phyloP scores from a whole-genome alignment of 2,113 vertebrate genomes.

The Pituophis catenifer region DNA sequence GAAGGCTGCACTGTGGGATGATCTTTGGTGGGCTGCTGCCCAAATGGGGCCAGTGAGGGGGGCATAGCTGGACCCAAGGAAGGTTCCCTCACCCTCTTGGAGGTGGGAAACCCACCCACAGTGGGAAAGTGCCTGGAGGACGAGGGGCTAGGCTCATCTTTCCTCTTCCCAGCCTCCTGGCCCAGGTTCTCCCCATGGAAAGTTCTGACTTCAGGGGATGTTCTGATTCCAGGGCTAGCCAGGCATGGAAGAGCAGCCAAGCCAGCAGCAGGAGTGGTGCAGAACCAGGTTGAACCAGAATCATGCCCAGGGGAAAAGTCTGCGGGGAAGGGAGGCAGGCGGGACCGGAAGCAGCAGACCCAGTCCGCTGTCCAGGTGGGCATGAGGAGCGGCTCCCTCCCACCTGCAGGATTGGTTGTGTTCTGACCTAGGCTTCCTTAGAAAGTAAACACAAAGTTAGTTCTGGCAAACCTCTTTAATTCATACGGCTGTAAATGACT shows the following conservation, averaged over 20 bases:
- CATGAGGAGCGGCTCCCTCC: background rate
- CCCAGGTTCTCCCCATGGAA: background rate
- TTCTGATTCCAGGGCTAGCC: background rate
- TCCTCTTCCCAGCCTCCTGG: background rate
- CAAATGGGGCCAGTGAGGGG: background rate
- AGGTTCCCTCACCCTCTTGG: background rate
- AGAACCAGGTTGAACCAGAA: background rate
- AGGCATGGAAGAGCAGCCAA: background rate
- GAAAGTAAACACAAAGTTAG: too few species aligned
- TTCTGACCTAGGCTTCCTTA: too few species aligned
- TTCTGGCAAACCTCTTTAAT: too few species aligned
- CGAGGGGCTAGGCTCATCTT: background rate
- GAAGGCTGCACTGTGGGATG: background rate
- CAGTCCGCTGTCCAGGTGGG: background rate
- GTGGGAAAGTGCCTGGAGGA: background rate
- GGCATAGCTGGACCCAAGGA: background rate
- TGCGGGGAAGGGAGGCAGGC: background rate
- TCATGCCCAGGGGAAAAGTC: background rate
- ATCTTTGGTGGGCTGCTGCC: background rate
- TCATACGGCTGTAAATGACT: too few species aligned
- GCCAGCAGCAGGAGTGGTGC: background rate
- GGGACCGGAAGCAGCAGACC: background rate
- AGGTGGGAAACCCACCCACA: background rate
- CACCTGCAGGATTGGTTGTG: background rate
- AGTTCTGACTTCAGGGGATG: background rate